Evolutionary conservation across 2,113 vertebrate genomes (phyloP).

Genomic region (Phaethornis superciliosus): DNA sequence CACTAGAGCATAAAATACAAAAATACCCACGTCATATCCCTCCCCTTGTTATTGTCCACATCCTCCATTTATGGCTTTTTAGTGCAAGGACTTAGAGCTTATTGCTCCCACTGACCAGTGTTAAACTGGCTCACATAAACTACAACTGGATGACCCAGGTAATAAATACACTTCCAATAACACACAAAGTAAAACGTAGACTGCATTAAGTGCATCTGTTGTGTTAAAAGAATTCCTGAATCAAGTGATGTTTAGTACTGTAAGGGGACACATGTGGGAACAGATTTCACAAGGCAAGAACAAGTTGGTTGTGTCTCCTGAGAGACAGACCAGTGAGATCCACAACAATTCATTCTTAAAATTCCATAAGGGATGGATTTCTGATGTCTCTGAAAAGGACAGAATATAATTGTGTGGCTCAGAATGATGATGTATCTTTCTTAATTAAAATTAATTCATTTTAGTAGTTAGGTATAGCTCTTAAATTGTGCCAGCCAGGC

Average conservation of each 20-base stretch:
- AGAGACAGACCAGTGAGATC: neutral
- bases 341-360: conserved; percentile 28
- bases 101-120: neutral
- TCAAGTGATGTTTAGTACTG: neutral
- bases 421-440: neutral
- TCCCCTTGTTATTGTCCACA: neutral
- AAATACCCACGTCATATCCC: neutral
- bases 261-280: neutral
- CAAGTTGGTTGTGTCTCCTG: neutral
- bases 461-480: neutral
- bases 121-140: neutral
- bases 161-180: neutral
- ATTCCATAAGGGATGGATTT: conserved; percentile 10
- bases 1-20: neutral
- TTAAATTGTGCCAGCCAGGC: neutral
- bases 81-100: neutral
- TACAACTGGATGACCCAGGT: neutral
- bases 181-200: neutral
- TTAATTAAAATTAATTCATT: neutral
- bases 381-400: neutral
- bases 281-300: neutral
- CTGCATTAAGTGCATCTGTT: neutral
- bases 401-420: neutral
- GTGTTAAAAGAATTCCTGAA: neutral
- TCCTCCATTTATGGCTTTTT: neutral